Evolutionary conservation across 2,888 invertebrate genomes (phyloP), one percentile per base, ranked within the genome.

Genomic region (Leptarthrus brevirostris): DNA sequence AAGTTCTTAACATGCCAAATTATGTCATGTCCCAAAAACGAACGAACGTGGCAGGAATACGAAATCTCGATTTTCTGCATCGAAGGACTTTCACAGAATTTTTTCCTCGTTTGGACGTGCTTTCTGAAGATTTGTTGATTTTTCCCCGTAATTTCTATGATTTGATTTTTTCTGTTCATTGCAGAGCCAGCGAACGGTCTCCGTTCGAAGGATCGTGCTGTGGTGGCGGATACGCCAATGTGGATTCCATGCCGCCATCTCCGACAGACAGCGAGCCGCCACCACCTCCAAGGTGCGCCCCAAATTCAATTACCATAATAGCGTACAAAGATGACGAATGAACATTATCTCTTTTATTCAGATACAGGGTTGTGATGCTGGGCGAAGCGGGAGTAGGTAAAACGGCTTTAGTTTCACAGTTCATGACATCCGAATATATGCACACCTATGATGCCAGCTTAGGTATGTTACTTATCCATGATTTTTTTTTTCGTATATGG

Each of bases 371-470:
- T 75, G 93, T 94, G 8, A 87, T 95, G 82, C 86, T 95, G 3
- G 95, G 92, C 0, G 93, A 94, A 79, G 90, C 94, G 0, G 94
- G 94, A 0, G 95, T 95, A 14, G 96, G 97, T 2, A 97, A 96
- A 86, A 93, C 95, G 0, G 94, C 96, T 1, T 87, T 97, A 24
- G 94, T 95, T 1, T 93, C 93, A 0, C 96, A 97, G 82, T 96
- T 97, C 83, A 95, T 95, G 94, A 96, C 96, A 30, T 95, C 95
- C 77, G 96, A 96, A 81, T 96, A 96, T 82, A 95, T 96, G 92
- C 95, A 96, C 85, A 95, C 96, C 0, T 96, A 96, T 84, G 96
- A 96, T 82, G 94, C 94, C 1, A 95, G 94, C 81, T 86, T 95
- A 82, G 94, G 94, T 94, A 86, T 91, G 89, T 86, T 73, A 53